These are phyloP conservation scores for Opisthocomus hoazin DNA, from an alignment of 2,113 vertebrate species.

Conservation along the genomic window DNA sequence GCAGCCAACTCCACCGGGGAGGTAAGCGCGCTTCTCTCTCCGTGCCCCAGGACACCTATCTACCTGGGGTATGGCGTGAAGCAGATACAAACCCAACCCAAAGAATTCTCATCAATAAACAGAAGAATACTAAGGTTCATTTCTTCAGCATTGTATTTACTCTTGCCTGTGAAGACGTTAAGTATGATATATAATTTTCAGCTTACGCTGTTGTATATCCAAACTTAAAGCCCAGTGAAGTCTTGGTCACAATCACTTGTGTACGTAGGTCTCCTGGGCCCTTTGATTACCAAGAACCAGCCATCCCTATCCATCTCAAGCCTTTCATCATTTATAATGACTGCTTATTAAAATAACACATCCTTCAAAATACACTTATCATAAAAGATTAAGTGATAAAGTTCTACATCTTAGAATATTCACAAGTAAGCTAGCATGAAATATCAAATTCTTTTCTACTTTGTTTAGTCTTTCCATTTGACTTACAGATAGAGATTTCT, in stretches of 20 bases:
- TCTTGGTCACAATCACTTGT: background rate
- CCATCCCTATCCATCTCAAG: background rate
- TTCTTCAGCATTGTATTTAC: background rate
- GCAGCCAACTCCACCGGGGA: background rate
- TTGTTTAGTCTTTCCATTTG: background rate
- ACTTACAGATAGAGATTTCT: background rate
- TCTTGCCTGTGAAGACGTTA: background rate
- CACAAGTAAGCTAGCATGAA: background rate
- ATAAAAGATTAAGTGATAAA: background rate
- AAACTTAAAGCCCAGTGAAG: background rate
- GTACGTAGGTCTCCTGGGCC: background rate
- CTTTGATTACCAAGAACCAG: background rate
- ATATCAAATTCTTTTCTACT: background rate
- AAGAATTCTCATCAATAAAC: background rate
- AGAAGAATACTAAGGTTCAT: background rate
- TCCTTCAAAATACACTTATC: background rate
- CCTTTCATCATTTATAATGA: background rate
- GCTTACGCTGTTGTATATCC: background rate
- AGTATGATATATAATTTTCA: background rate
- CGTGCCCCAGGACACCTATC: background rate
- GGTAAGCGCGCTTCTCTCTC: background rate
- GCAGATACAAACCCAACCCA: background rate
- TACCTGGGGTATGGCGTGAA: background rate
- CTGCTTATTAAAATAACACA: background rate
- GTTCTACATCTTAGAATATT: background rate